Evolutionary conservation across 2,888 invertebrate species (phyloP).

Genomic region (Apamea crenata): DNA sequence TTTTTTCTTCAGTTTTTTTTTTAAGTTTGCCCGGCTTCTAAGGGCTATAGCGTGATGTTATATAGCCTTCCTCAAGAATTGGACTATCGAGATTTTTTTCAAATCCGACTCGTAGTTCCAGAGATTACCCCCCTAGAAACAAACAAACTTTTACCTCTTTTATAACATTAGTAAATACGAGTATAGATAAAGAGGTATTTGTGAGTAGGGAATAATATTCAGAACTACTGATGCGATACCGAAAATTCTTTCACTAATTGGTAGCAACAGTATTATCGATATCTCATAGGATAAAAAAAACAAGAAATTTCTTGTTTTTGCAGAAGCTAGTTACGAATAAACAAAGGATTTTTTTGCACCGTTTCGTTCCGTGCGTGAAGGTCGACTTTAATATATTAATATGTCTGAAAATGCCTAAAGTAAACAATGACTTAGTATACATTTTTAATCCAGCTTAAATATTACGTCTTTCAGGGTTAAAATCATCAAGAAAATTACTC

Average conservation of each 20-base stretch:
- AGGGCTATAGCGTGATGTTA: too few relatives aligned
- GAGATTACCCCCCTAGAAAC: too few relatives aligned
- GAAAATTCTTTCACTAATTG: neutral
- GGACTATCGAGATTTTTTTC: too few relatives aligned
- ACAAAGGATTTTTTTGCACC: conserved; percentile 26
- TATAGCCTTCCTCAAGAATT: too few relatives aligned
- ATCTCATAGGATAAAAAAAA: neutral
- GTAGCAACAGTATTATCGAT: neutral
- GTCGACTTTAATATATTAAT: neutral
- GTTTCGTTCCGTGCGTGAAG: conserved; percentile 4
- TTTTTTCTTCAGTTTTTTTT: too few relatives aligned
- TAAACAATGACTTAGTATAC: conserved; percentile 11
- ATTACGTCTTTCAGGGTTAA: conserved; percentile 37
- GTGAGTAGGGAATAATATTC: too few relatives aligned
- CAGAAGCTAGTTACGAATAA: neutral
- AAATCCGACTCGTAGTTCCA: too few relatives aligned
- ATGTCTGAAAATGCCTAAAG: conserved; percentile 9
- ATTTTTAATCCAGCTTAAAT: conserved; percentile 20
- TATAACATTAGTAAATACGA: too few relatives aligned
- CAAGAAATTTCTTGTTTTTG: neutral
- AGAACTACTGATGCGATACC: neutral
- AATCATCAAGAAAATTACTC: conserved; percentile 50
- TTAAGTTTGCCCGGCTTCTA: too few relatives aligned
- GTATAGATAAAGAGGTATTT: too few relatives aligned
- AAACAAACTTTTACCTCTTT: too few relatives aligned